Percentiles rank a stretch among this genome's conserved stretches.
phyloP scores from a whole-genome alignment of 2,888 invertebrate species.

The Exocentrus adspersus region DNA sequence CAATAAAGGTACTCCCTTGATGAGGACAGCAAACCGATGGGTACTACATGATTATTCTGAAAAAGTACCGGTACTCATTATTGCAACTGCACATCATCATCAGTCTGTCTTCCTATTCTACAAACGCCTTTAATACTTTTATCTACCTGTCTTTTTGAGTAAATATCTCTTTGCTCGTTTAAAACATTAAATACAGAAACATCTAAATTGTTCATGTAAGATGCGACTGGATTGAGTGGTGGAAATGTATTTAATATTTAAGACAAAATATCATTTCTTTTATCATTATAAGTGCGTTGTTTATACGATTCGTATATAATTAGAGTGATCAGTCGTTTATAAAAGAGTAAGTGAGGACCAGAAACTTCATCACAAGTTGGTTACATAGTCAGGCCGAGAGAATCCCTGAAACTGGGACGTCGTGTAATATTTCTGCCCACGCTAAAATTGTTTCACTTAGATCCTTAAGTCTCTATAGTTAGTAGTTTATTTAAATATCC shows the following conservation, averaged over 20 bases:
- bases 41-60: conserved; percentile 4
- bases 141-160: background rate
- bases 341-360: conserved; percentile 7
- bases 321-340: conserved; percentile 21
- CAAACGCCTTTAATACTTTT: conserved; percentile 7
- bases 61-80: conserved; percentile 33
- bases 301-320: conserved; percentile 22
- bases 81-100: conserved; percentile 41
- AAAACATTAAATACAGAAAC: conserved; percentile 19
- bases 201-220: conserved; percentile 25
- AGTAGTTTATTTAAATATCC: conserved; percentile 17
- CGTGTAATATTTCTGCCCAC: conserved; percentile 5
- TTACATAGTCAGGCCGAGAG: background rate
- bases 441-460: conserved; percentile 11
- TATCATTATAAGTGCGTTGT: conserved; percentile 21
- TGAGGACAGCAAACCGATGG: background rate
- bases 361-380: background rate
- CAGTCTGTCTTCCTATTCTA: conserved; percentile 40
- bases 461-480: no score
- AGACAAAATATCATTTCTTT: conserved; percentile 20
- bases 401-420: background rate
- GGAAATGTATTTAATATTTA: conserved; percentile 17
- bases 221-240: background rate
- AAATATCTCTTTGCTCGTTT: background rate
- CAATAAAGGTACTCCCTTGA: conserved; percentile 7